Base-by-base conservation (phyloP, 2,113 vertebrate species). In the Macheiramphus alcinus region DNA sequence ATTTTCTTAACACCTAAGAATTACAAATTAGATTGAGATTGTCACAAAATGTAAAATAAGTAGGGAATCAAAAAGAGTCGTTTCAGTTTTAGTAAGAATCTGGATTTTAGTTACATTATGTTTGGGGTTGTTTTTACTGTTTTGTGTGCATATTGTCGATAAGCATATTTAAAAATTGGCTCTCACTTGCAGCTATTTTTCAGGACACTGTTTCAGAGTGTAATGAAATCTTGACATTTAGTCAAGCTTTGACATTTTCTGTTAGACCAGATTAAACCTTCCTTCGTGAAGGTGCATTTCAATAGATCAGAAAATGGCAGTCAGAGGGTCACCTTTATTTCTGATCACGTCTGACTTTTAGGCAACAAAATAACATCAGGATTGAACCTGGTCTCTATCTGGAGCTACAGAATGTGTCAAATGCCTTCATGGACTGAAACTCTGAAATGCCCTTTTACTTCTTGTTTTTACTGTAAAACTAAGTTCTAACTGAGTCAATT, bases 211-310 rank as follows among this genome's bases (percentile, higher is more conserved):
- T 89, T 71, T 80, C 21, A 61, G 19, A 56, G 26, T 32, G 16
- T 88, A 85, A 78, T 80, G 89, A 76, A 80, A 66, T 34, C 42
- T 40, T 93, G 75, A 90, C 86, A 83, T 95, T 96, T 96, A 94
- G 72, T 79, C 82, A 72, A 75, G 89, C 53, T 85, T 91, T 97
- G 96, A 92, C 93, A 88, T 97, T 97, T 97, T 91, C 67, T 91
- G 59, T 82, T 80, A 13, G 71, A 62, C 14, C 61, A 74, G 45
- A 82, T 86, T 62, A 91, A 88, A 93, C 78, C 18, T 82, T 58
- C 13, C 42, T 85, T 59, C 18, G 4, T 96, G 94, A 29, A 79
- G 53, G 32, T 86, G 80, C 84, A 76, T 96, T 93, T 96, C 89
- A 88, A 20, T 80, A 58, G 96, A 31, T 2, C 10, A 26, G 78